phyloP scores from a whole-genome alignment of 2,797 vertebrate genomes.

The Chelmon rostratus region DNA sequence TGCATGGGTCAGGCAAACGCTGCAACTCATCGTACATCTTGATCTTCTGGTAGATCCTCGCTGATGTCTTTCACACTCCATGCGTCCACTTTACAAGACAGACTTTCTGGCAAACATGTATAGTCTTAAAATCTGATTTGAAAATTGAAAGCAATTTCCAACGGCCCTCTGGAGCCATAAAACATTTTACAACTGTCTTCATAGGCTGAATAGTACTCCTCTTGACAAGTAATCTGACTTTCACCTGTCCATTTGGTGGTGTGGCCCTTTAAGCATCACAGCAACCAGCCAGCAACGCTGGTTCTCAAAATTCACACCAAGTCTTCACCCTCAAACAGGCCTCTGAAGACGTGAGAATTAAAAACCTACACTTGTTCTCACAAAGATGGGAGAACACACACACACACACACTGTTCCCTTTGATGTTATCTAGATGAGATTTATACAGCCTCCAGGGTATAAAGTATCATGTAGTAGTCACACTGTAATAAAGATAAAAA shows the following conservation, averaged over 20 bases:
- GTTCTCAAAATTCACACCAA: not conserved
- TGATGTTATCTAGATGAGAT: not conserved
- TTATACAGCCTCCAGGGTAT: not conserved
- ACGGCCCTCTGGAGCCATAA: not conserved
- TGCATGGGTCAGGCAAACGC: not conserved
- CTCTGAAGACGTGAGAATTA: not conserved
- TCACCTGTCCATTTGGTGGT: not conserved
- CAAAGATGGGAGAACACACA: not conserved
- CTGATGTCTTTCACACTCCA: not conserved
- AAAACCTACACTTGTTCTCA: not conserved
- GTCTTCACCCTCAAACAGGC: not conserved
- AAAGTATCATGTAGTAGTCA: not conserved
- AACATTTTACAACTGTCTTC: not conserved
- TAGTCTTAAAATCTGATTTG: not conserved
- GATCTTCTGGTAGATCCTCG: not conserved
- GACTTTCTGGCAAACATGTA: not conserved
- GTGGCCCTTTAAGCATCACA: not conserved
- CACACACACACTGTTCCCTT: not conserved
- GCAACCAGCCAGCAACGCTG: too few species aligned
- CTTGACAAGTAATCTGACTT: not conserved
- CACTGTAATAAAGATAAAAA: constrained; percentile 8
- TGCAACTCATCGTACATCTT: not conserved
- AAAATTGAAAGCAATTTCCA: too few species aligned
- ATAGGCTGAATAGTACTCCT: not conserved
- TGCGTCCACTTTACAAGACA: not conserved